Base-by-base conservation (phyloP, 2,113 vertebrate genomes). In the Setophaga kirtlandii region DNA sequence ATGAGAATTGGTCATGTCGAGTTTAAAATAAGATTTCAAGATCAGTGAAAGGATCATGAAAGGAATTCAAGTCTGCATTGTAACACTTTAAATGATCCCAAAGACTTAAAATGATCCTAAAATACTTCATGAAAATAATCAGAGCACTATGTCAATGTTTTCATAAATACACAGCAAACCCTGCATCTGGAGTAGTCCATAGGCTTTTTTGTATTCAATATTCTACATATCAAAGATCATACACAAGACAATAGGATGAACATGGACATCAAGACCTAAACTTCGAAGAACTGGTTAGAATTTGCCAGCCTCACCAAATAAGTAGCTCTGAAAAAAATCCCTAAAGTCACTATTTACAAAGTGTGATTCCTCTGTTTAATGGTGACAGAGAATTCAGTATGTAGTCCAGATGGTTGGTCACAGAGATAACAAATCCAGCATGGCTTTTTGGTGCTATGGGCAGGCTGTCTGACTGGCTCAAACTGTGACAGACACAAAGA, bases 361-460 rank as follows among this genome's bases (percentile, higher is more conserved):
- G 85, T 94, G 85, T 90, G 84, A 92, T 80, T 95, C 79, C 71
- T 91, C 79, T 90, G 79, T 90, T 93, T 95, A 94, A 96, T 95
- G 84, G 87, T 94, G 78, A 86, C 79, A 94, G 78, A 53, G 81
- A 87, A 96, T 82, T 93, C 93, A 93, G 87, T 88, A 78, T 84
- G 75, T 55, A 90, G 67, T 39, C 78, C 93, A 94, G 89, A 94
- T 96, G 93, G 90, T 37, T 94, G 91, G 87, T 55, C 2, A 0
- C 65, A 79, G 63, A 74, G 78, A 75, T 80, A 93, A 73, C 58
- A 95, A 85, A 94, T 87, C 77, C 67, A 96, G 68, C 70, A 68
- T 77, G 76, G 52, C 39, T 91, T 93, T 94, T 90, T 80, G 82
- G 82, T 82, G 81, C 35, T 73, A 33, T 25, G 87, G 91, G 62